These are phyloP conservation scores for Myotis findleyi DNA, from an alignment of 2,797 vertebrate genomes.

Conservation along the genomic window DNA sequence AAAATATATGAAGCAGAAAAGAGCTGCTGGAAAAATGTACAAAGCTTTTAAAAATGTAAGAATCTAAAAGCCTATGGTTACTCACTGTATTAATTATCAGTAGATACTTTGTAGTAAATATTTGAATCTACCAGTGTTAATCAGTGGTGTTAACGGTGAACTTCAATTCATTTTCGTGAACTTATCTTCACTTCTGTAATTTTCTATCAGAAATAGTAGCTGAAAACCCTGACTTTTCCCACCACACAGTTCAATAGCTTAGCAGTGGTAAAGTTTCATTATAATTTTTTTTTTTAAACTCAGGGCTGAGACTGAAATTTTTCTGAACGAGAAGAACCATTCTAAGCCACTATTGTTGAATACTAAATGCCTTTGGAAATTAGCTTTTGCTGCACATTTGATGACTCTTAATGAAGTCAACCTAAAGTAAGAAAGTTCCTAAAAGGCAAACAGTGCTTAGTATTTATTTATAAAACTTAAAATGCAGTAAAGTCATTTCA, in stretches of 20 bases:
- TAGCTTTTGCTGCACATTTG: background rate
- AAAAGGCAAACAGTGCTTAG: background rate
- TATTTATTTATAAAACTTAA: background rate
- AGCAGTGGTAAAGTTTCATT: background rate
- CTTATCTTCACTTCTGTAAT: background rate
- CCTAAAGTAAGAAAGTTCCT: background rate
- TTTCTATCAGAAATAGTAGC: background rate
- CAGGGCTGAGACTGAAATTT: background rate
- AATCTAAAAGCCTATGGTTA: background rate
- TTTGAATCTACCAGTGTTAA: background rate
- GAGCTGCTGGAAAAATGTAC: background rate
- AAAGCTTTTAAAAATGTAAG: background rate
- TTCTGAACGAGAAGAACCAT: conserved; percentile 30
- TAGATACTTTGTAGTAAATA: background rate
- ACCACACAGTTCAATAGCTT: background rate
- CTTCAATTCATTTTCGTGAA: background rate
- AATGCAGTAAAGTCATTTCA: conserved; percentile 9
- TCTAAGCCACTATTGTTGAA: background rate
- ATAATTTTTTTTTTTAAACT: conserved; percentile 12
- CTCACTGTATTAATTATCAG: background rate
- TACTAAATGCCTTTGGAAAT: conserved; percentile 32
- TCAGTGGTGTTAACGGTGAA: background rate
- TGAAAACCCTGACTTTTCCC: background rate
- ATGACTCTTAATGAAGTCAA: conserved; percentile 31
- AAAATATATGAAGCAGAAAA: conserved; percentile 13